A percentile compares a stretch with the other conserved stretches of the same genome.
phyloP scores from a whole-genome alignment of 2,888 invertebrate species.

The Lycaena phlaeas region DNA sequence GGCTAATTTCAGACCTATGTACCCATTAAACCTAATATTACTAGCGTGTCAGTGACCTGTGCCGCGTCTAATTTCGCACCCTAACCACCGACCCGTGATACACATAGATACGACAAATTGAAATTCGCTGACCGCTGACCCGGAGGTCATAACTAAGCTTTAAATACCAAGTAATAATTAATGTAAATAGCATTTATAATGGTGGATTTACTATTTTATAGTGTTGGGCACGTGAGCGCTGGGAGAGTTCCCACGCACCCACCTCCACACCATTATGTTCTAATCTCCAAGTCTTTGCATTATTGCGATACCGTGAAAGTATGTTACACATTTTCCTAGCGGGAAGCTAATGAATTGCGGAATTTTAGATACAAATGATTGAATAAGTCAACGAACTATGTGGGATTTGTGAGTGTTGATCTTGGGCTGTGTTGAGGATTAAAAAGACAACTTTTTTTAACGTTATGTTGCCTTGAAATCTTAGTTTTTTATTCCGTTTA shows the following conservation, averaged over 20 bases:
- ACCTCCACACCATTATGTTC: conserved; percentile 71
- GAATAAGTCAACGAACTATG: neutral
- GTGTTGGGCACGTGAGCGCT: conserved; percentile 63
- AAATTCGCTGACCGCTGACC: no score
- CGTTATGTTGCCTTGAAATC: no score
- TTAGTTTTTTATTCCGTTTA: no score
- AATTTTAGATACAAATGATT: conserved; percentile 21
- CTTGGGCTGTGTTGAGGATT: neutral
- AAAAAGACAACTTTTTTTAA: no score
- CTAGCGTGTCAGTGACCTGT: no score
- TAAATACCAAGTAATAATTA: no score
- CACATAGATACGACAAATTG: no score
- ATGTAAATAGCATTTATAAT: neutral
- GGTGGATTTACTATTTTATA: conserved; percentile 46
- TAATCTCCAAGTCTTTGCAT: conserved; percentile 67
- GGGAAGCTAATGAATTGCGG: conserved; percentile 39
- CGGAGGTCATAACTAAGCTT: no score
- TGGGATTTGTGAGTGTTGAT: neutral
- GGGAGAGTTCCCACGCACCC: conserved; percentile 72
- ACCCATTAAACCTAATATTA: no score
- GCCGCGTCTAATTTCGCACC: no score
- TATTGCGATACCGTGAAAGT: conserved; percentile 68
- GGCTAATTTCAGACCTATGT: no score
- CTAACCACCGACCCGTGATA: no score
- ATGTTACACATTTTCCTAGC: conserved; percentile 53